A percentile compares a stretch with the other conserved stretches of the same genome.
These are phyloP conservation scores for Hyla sarda DNA, from an alignment of 2,113 vertebrate genomes.

Conservation along the genomic window DNA sequence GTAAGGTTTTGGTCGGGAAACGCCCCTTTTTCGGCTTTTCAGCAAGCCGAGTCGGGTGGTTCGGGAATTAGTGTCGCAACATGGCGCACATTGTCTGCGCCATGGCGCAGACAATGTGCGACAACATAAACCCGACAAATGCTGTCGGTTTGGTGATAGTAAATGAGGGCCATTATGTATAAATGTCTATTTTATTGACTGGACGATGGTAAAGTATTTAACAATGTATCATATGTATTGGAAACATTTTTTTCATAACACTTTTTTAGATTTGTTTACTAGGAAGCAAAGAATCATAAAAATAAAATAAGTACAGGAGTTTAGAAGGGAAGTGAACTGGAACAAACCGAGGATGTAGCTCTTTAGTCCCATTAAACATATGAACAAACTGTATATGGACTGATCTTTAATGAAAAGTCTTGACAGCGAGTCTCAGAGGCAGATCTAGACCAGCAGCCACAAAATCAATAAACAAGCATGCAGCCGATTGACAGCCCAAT, in stretches of 20 bases:
- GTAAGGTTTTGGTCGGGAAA: too few species aligned
- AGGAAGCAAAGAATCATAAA: background rate
- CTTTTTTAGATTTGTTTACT: background rate
- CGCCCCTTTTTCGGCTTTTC: too few species aligned
- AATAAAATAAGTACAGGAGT: background rate
- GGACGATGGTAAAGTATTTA: background rate
- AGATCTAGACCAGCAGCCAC: constrained; percentile 3
- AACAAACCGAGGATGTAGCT: background rate
- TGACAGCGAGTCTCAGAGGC: constrained; percentile 2
- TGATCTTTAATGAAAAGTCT: constrained; percentile 13
- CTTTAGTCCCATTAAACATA: background rate
- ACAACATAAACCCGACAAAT: too few species aligned
- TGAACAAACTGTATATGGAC: constrained; percentile 22
- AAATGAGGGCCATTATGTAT: too few species aligned
- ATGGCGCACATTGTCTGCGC: too few species aligned
- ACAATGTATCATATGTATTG: background rate
- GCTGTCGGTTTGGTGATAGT: too few species aligned
- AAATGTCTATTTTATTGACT: too few species aligned
- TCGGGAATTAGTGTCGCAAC: too few species aligned
- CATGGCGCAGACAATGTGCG: too few species aligned
- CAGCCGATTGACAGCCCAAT: constrained; percentile 2
- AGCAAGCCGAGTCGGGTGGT: too few species aligned
- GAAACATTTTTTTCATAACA: background rate
- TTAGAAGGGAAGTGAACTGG: background rate
- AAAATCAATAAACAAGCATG: constrained; percentile 34